Evolutionary conservation across 2,797 vertebrate species (phyloP), one percentile per base, ranked within the genome.

Genomic region (Sebastes hopkinsi): DNA sequence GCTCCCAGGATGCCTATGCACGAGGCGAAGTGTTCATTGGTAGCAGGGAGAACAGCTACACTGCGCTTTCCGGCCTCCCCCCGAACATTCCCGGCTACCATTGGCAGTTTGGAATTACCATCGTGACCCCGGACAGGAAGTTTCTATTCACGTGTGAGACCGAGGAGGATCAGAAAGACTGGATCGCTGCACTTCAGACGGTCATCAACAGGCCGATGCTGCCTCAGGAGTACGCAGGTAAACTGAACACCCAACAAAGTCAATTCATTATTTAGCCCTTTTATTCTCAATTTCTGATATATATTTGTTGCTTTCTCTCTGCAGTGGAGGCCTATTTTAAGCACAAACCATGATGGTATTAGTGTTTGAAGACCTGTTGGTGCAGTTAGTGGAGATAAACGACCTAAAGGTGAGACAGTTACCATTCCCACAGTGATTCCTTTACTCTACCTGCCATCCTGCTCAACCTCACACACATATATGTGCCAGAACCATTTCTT

Each of bases 271-370:
- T 5, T 27, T 36, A 30, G 1, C 2, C 5, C 4, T 11, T 29
- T 62, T 54, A 7, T 3, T 10, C 27, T 34, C 1, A 20, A 8
- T 23, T 1, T 4, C 8, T 67, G 22, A 84, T 62, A 4, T 20
- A 52, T 8, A 6, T 27, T 14, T 72, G 72, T 84, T 5, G 4
- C 46, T 30, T 67, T 87, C 69, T 83, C 22, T 83, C 90, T 95
- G 29, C 94, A 99, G 98, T 99, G 92, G 97, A 99, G 92, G 98
- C 98, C 61, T 96, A 97, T 93, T 99, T 99, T 93, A 99, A 99
- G 90, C 98, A 97, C 95, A 99, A 99, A 92, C 98, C 97, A 18
- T 99, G 96, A 81, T 8, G 4, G 23, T 20, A 5, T 23, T 8
- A 8, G 38, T 52, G 52, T 46, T 60, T 14, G 27, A 77, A 56